phyloP scores from a whole-genome alignment of 92 coral and sea anemone genomes.

The Desmophyllum pertusum region DNA sequence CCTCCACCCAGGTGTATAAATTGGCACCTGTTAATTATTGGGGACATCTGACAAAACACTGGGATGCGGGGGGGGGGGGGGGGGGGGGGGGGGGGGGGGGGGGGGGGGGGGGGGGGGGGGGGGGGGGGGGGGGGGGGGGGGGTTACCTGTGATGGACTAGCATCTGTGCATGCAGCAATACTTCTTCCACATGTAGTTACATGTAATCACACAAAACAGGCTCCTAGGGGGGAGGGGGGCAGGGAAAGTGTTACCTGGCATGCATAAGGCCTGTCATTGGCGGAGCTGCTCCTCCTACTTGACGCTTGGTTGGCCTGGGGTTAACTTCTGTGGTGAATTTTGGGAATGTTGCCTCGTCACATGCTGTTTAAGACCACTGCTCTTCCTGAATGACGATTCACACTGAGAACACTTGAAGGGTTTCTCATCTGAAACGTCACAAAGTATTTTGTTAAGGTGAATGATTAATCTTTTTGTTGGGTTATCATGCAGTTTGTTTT shows the following conservation, averaged over 20 bases:
- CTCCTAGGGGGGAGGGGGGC: neutral
- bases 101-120: no score
- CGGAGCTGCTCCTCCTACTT: neutral
- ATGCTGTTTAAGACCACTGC: constrained; percentile 44
- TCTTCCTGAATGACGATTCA: constrained; percentile 37
- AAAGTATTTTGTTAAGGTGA: neutral
- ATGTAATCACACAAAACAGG: no score
- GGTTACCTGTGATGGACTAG: no score
- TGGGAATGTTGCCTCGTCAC: constrained; percentile 46
- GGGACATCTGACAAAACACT: neutral
- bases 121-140: no score
- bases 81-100: no score
- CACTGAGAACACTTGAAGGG: constrained; percentile 39
- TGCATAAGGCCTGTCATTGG: constrained; percentile 38
- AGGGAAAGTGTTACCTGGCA: constrained; percentile 31
- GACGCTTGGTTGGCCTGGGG: constrained; percentile 1
- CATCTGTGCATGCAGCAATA: no score
- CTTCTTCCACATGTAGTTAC: no score
- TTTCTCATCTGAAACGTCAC: constrained; percentile 36
- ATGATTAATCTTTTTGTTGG: no score
- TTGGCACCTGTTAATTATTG: neutral
- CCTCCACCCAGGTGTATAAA: neutral
- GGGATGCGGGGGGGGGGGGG: neutral
- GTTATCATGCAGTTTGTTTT: no score
- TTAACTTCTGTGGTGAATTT: constrained; percentile 19